These are phyloP conservation scores for Hypotaenidia philippensis DNA, from an alignment of 2,797 vertebrate species.

Conservation along the genomic window DNA sequence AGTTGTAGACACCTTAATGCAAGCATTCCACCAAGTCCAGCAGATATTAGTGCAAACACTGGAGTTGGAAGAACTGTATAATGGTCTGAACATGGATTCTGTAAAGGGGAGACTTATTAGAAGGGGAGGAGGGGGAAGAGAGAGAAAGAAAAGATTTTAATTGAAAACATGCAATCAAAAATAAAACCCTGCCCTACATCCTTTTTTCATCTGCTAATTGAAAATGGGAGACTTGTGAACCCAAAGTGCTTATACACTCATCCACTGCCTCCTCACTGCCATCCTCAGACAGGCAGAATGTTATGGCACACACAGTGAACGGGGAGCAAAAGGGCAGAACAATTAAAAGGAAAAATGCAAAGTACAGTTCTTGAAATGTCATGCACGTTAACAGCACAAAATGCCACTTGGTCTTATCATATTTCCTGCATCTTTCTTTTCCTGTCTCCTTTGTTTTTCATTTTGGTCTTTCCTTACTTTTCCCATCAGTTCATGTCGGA, in stretches of 20 bases:
- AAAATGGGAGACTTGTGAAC: not conserved
- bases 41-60: not conserved
- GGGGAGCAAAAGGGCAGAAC: slow-evolving; percentile 9
- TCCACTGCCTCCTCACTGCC: not conserved
- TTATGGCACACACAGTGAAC: not conserved
- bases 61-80: not conserved
- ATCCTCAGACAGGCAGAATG: not conserved
- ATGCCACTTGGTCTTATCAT: not conserved
- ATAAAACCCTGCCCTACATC: not conserved
- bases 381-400: slow-evolving; percentile 21
- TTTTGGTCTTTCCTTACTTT: not conserved
- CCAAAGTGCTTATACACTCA: not conserved
- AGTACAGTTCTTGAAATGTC: slow-evolving; percentile 36
- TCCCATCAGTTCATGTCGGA: not conserved
- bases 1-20: not conserved
- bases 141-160: not conserved
- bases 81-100: not conserved
- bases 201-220: not conserved
- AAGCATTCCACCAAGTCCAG: not conserved
- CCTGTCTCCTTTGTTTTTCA: not conserved
- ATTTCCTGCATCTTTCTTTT: not conserved
- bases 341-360: slow-evolving; percentile 40
- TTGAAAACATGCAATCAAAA: slow-evolving; percentile 12
- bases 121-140: fast-evolving
- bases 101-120: not conserved